Evolutionary conservation across 1,140 invertebrate species (phyloP), one percentile per base, ranked within the genome.

Genomic region (Nomia melanderi): DNA sequence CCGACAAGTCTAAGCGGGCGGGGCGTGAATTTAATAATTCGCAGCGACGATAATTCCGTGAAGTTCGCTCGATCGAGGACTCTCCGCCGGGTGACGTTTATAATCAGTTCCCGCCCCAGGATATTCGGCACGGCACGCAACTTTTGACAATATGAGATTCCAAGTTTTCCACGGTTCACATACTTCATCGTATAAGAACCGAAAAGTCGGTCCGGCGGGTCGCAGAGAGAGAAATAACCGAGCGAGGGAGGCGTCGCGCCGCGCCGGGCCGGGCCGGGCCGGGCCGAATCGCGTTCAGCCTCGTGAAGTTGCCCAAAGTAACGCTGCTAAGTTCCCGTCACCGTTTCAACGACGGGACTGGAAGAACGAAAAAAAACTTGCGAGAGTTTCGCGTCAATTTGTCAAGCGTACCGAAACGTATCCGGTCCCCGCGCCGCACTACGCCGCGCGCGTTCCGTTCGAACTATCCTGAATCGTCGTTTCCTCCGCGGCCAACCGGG

Each of bases 391-490:
- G 54, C 70, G 70, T 79, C 83, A 78, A 86, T 85, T 85, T 82
- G 83, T 86, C 76, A 82, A 79, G 73, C 83, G 73, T 82, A 81
- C 66, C 69, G 76, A 74, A 82, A 85, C 69, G 66, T 85, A 85
- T 79, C 72, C 67, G 31, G 54, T 11, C 41, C 17, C 41, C n/a
- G n/a, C n/a, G n/a, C n/a, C n/a, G n/a, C n/a, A n/a, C n/a, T n/a
- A n/a, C n/a, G n/a, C 20, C 74, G 56, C 59, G 59, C 50, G 29
- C 76, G 76, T 83, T 83, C 60, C 80, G 69, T 78, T 82, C 80
- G 69, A 82, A 64, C 70, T 79, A 82, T 79, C 77, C 56, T 12
- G 69, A 69, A 62, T 70, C 65, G 79, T 78, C 79, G 62, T 63
- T 78, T 63, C 66, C 80, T 27, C n/a, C 63, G 57, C 70, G 63